Conservation (phyloP, 2,888 invertebrate species). For the Physocephala rufipes region DNA sequence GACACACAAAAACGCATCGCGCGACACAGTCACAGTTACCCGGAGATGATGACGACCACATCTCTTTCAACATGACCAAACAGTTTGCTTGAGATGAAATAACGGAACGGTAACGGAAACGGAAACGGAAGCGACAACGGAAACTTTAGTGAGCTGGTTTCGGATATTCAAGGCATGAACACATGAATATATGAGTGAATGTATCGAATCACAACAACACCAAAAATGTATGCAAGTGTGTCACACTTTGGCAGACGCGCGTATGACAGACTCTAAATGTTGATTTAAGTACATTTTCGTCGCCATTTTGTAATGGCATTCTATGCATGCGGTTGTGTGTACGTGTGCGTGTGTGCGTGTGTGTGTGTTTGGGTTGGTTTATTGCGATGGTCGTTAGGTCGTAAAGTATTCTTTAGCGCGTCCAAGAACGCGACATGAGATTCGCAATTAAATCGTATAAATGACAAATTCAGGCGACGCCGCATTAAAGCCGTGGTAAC, state of each 20-base stretch:
- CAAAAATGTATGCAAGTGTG: constrained; percentile 24
- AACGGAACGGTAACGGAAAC: too few species aligned
- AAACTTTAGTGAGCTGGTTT: constrained; percentile 27
- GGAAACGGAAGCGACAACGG: constrained; percentile 33
- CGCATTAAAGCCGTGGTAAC: constrained; percentile 30
- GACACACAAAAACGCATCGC: constrained; percentile 4
- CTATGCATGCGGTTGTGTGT: too few species aligned
- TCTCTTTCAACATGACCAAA: too few species aligned
- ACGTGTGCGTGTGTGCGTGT: too few species aligned
- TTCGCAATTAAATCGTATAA: constrained; percentile 39
- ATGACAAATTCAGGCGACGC: constrained; percentile 38
- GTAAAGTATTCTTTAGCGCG: too few species aligned
- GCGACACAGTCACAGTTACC: constrained; percentile 2
- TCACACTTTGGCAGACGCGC: constrained; percentile 33
- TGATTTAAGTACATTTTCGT: constrained; percentile 28
- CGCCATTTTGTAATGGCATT: constrained; percentile 20
- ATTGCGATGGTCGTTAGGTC: constrained; percentile 20
- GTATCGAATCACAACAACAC: not conserved
- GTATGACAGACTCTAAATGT: constrained; percentile 14
- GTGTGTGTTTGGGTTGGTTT: not conserved
- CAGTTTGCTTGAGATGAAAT: not conserved
- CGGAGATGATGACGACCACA: not conserved
- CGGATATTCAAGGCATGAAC: not conserved
- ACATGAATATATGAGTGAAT: constrained; percentile 30
- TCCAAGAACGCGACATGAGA: constrained; percentile 26